A percentile compares a stretch with the other conserved stretches of the same genome.
Evolutionary conservation across 1,140 invertebrate genomes (phyloP).

Genomic region (Drosophila sturtevanti): DNA sequence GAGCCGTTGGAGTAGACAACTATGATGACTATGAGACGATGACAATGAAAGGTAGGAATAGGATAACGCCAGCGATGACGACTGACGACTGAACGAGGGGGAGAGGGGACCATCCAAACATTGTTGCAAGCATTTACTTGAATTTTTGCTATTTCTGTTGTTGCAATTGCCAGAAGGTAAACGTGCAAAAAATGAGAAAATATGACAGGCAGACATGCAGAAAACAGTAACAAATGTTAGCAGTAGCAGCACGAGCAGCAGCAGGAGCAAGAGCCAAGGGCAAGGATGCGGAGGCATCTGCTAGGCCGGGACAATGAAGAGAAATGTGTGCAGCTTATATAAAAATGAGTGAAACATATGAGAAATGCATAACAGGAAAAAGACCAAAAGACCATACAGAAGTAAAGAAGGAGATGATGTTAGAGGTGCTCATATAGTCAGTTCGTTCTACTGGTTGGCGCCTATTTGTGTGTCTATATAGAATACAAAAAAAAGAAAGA

Average conservation of each 20-base stretch:
- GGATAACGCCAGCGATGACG: background rate
- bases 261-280: background rate
- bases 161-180: conserved; percentile 72
- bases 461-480: conserved; percentile 11
- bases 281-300: background rate
- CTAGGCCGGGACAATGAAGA: conserved; percentile 48
- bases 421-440: background rate
- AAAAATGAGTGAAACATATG: conserved; percentile 65
- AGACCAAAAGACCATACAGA: background rate
- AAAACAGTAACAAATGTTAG: conserved; percentile 64
- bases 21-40: conserved; percentile 37
- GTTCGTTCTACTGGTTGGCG: conserved; percentile 2
- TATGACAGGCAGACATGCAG: conserved; percentile 68
- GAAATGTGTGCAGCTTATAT: conserved; percentile 78
- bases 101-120: too few relatives aligned
- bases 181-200: conserved; percentile 78
- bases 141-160: conserved; percentile 4
- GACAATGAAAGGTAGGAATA: background rate
- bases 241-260: conserved; percentile 4
- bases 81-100: background rate
- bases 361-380: conserved; percentile 24
- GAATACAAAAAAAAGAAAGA: conserved; percentile 15
- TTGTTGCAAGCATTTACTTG: conserved; percentile 23
- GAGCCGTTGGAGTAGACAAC: conserved; percentile 56
- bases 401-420: background rate